Base-by-base conservation (phyloP, 37 sponge, comb jelly and placozoan species). In the Bolinopsis microptera region DNA sequence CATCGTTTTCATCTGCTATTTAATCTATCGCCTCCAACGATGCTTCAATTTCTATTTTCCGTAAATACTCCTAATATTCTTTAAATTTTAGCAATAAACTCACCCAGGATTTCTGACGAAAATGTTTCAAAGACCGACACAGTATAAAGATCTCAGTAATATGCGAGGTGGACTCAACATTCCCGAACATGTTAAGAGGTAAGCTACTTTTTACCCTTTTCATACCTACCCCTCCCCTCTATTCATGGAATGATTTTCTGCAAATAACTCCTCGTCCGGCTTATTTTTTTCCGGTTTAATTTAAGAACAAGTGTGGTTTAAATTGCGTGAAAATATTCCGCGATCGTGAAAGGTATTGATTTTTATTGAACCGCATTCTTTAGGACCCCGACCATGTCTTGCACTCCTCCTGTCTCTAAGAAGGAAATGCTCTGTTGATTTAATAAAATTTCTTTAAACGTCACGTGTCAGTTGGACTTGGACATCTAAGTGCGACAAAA, bases 131-230 rank as follows among this genome's bases (percentile, higher is more conserved):
- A 24, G 74, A 28, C 26, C 26, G 18, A 30, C 74, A 24, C 13
- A 30, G 5, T 28, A 23, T 28, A 72, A 72, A 72, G 74, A 72
- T 28, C 30, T 72, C 22, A 72, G 74, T 28, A 72, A 72, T n/a
- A 72, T 72, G 74, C 13, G 74, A 3, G 74, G 74, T 23, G 74
- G 61, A 48, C 61, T 72, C 5, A 72, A 72, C 26, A 72, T 72
- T 72, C 74, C 74, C 5, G 74, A 72, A 72, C 74, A 72, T n/a
- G 30, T 72, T 23, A 72, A 72, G 26, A 72, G 74, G 74, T 28
- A n/a, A 72, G 74, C 9, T 18, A 48, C 61, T 48, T 18, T 13
- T 48, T 13, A 48, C 61, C 61, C 61, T 48, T 48, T 18, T 48
- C n/a, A n/a, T n/a, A n/a, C n/a, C n/a, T n/a, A n/a, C n/a, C n/a